Base-by-base conservation (phyloP, 2,888 invertebrate genomes). In the Leptinotarsa haldemani region DNA sequence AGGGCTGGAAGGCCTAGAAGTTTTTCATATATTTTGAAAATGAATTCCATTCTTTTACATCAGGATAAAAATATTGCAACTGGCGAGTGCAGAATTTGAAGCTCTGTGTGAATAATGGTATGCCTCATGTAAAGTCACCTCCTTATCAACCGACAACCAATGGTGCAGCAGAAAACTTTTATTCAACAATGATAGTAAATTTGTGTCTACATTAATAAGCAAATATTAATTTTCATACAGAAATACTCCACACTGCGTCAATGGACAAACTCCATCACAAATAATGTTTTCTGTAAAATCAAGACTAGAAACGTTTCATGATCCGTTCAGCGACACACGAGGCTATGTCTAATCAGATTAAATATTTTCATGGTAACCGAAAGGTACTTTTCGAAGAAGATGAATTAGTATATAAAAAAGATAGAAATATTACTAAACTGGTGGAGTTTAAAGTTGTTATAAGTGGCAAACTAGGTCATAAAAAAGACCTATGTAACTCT, bases 131-230 rank as follows among this genome's bases (percentile, higher is more conserved):
- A 48, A 3, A 48, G 16, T 48, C 48, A 16, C 48, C 2, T 48
- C 48, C 15, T 48, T 48, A 48, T 48, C 76, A 78, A 67, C 76
- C 72, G 4, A 48, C 70, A 20, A 72, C 74, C 18, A 74, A 76
- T 65, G 73, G 73, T 20, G 66, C 66, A 9, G 71, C 69, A 12
- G 74, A 78, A 73, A 65, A 73, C 50, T 69, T n/a, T 63, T 73
- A 18, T 9, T 16, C 20, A 64, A 70, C 18, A 53, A 18, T 9
- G 61, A 47, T 7, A 64, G 20, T n/a, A 9, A 48, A 30, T 20
- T 13, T 52, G 20, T 73, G 20, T 22, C 30, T 1, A 70, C 70
- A 4, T 50, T 66, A 25, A 69, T 76, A 47, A 69, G 67, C 56
- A 56, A 56, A 65, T 76, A 70, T 65, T 40, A 70, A 46, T 72